Evolutionary conservation across 2,888 invertebrate species (phyloP), one percentile per base, ranked within the genome.

Genomic region (Stramonita haemastoma): DNA sequence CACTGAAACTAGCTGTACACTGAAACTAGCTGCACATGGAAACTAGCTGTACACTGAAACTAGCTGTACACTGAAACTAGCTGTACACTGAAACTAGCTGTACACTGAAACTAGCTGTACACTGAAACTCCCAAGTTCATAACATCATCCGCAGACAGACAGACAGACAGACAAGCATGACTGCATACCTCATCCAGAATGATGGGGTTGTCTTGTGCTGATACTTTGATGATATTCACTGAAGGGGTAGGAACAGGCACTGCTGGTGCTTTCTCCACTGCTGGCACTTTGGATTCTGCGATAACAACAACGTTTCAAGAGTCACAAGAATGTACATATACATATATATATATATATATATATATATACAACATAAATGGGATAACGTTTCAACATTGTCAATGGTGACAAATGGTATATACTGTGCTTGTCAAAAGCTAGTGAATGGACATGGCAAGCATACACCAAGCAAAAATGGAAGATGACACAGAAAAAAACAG

Each of bases 161-260:
- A 73, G 73, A 73, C 73, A 73, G 29, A 29, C 26, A n/a, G 29
- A 77, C 73, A 83, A 83, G 36, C 19, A 26, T 2, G 26, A 32
- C 1, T 32, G 79, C 17, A n/a, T 84, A 89, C 89, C 73, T 89
- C 89, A 73, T 89, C 89, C 85, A 85, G 73, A 84, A 89, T 89
- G 57, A 89, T 32, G 32, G 89, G 89, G 70, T 19, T 73, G 56
- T 89, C 89, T 29, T 89, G 70, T 56, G 85, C 84, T n/a, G 85
- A 89, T 17, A 89, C 19, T 46, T 66, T 88, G 32, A 66, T 34
- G 29, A 86, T 22, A 22, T 32, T 60, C 4, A 83, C 81, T 26
- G 81, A 36, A 1, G 81, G 46, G 66, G 66, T 17, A 46, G 22
- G 6, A 4, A 26, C 36, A 46, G 81, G 8, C 11, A 5, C 26